Percentiles rank a stretch among this genome's conserved stretches.
Conservation (phyloP, 1,140 invertebrate genomes). For the Papilio polyxenes region DNA sequence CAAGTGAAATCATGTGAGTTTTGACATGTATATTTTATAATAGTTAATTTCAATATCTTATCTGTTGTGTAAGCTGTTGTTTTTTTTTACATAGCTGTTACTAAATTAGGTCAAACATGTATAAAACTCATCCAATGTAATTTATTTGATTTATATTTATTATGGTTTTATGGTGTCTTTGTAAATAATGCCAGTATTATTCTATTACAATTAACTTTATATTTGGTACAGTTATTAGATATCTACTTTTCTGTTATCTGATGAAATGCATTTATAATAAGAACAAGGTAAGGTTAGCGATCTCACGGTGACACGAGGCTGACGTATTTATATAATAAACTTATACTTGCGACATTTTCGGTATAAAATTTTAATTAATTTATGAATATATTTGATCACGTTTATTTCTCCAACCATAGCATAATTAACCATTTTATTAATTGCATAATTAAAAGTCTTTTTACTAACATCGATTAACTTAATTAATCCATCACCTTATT, state of each 20-base stretch:
- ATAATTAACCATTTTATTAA: neutral
- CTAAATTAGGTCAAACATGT: too few relatives aligned
- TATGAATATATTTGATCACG: too few relatives aligned
- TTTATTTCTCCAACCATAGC: too few relatives aligned
- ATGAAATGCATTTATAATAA: constrained; percentile 2
- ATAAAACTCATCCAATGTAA: too few relatives aligned
- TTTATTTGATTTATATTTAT: too few relatives aligned
- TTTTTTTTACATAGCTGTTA: too few relatives aligned
- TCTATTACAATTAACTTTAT: neutral
- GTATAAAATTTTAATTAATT: neutral
- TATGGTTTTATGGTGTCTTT: too few relatives aligned
- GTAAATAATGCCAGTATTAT: neutral
- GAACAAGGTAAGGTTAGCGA: neutral
- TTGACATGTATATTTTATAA: constrained; percentile 15
- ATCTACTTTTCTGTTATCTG: neutral
- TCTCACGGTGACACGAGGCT: neutral
- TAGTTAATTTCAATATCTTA: too few relatives aligned
- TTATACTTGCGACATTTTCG: neutral
- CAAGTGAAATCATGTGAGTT: constrained; percentile 70
- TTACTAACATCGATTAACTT: too few relatives aligned
- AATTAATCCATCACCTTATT: too few relatives aligned
- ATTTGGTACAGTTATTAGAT: neutral
- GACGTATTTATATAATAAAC: neutral
- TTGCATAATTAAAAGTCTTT: neutral
- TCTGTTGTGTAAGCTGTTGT: too few relatives aligned